phyloP scores from a whole-genome alignment of 2,113 vertebrate genomes.

The Notothenia rossii region DNA sequence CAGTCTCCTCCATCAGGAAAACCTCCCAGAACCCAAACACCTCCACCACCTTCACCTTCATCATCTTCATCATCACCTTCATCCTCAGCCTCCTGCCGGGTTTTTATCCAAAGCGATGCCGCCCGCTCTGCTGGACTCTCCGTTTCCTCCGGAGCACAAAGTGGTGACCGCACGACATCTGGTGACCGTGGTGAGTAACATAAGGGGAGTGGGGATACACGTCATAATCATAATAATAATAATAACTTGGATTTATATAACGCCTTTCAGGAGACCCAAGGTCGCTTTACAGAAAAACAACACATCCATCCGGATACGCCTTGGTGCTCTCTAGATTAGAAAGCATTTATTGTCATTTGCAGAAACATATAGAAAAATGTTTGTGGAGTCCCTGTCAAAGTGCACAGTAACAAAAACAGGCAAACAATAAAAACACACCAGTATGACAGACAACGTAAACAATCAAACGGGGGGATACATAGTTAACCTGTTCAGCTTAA shows the following conservation, averaged over 20 bases:
- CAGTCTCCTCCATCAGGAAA: background rate
- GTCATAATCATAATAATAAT: background rate
- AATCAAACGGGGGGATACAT: too few relatives aligned
- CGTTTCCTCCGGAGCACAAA: slow-evolving; percentile 41
- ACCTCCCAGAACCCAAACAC: background rate
- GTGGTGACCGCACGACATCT: slow-evolving; percentile 57
- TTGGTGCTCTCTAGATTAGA: too few relatives aligned
- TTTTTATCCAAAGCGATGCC: background rate
- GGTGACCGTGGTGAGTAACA: slow-evolving; percentile 74
- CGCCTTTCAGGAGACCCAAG: too few relatives aligned
- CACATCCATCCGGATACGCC: fast-evolving
- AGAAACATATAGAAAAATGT: too few relatives aligned
- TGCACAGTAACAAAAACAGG: too few relatives aligned
- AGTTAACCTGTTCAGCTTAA: too few relatives aligned
- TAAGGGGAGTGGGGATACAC: background rate
- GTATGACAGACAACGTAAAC: too few relatives aligned
- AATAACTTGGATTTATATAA: too few relatives aligned
- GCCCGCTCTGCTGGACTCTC: background rate
- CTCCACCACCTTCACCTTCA: background rate
- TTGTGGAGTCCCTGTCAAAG: too few relatives aligned
- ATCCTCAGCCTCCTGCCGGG: background rate
- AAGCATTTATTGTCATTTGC: too few relatives aligned
- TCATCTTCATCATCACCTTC: slow-evolving; percentile 5
- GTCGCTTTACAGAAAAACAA: too few relatives aligned
- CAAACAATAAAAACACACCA: too few relatives aligned